Conservation (phyloP, 2,113 vertebrate species). For the Solea senegalensis region DNA sequence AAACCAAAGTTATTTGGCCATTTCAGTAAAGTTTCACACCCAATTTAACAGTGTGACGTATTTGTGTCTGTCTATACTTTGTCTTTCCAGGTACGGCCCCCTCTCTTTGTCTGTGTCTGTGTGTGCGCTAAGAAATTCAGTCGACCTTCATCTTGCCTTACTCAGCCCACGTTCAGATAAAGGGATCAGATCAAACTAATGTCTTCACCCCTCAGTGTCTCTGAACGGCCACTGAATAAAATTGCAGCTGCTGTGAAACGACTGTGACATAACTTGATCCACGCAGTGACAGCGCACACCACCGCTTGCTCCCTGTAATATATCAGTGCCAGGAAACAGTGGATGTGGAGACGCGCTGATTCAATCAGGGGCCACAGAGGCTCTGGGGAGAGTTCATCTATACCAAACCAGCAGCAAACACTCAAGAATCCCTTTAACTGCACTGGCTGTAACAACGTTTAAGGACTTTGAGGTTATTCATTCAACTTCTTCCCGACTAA, state of each 20-base stretch:
- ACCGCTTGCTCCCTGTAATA: slow-evolving; percentile 72
- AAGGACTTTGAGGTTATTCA: slow-evolving; percentile 58
- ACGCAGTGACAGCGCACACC: slow-evolving; percentile 65
- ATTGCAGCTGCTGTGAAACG: slow-evolving; percentile 61
- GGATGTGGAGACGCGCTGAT: slow-evolving; percentile 74
- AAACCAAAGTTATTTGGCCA: background rate
- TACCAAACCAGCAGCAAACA: slow-evolving; percentile 51
- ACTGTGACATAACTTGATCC: slow-evolving; percentile 83
- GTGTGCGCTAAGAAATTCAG: slow-evolving; percentile 32
- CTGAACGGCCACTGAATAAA: slow-evolving; percentile 70
- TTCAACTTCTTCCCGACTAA: slow-evolving; percentile 50
- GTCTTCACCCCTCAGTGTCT: slow-evolving; percentile 69
- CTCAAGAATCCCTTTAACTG: slow-evolving; percentile 49
- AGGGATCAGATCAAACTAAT: slow-evolving; percentile 76
- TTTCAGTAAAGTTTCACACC: background rate
- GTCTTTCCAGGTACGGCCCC: slow-evolving; percentile 1
- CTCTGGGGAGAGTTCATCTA: slow-evolving; percentile 74
- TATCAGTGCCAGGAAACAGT: slow-evolving; percentile 82
- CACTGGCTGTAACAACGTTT: slow-evolving; percentile 64
- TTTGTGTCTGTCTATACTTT: background rate
- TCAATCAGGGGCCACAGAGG: slow-evolving; percentile 71
- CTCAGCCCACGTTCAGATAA: slow-evolving; percentile 75
- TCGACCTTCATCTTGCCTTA: slow-evolving; percentile 74
- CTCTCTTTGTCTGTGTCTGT: background rate
- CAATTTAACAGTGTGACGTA: background rate